Conservation (phyloP, 2,888 invertebrate species). For the Hypercompe scribonia region DNA sequence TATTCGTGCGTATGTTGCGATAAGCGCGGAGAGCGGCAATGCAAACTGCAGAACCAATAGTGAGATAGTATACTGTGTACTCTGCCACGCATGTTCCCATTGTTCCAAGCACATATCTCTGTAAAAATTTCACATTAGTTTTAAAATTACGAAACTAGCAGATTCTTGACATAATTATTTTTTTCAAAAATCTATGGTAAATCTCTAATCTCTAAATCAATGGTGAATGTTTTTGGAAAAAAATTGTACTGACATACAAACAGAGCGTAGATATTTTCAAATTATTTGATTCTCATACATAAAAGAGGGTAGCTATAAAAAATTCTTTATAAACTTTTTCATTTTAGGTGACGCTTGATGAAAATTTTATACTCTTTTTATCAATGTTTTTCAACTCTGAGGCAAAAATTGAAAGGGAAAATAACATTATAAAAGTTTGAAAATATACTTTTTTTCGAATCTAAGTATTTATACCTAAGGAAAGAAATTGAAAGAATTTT, state of each 20-base stretch:
- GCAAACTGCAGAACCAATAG: slow-evolving; percentile 94
- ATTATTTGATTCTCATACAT: background rate
- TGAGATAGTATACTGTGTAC: slow-evolving; percentile 91
- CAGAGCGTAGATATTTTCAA: background rate
- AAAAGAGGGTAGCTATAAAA: background rate
- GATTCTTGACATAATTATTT: background rate
- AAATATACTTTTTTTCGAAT: background rate
- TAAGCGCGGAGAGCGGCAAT: slow-evolving; percentile 91
- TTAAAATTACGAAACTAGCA: background rate
- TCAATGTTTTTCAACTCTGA: background rate
- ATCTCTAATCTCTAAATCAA: too few species aligned
- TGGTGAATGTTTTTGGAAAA: too few species aligned
- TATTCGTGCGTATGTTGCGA: slow-evolving; percentile 94
- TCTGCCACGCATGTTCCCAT: slow-evolving; percentile 89
- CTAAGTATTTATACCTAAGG: too few species aligned
- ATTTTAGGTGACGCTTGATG: background rate
- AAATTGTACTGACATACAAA: too few species aligned
- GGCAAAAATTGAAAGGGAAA: background rate
- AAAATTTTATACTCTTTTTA: background rate
- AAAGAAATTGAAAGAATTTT: too few species aligned
- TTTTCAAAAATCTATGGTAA: too few species aligned
- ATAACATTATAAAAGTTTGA: background rate
- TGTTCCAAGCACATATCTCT: slow-evolving; percentile 91
- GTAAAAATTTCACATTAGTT: slow-evolving; percentile 55
- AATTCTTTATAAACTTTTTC: background rate